Conservation (phyloP, 2,888 invertebrate species). For the Himalopsyche tibetana region DNA sequence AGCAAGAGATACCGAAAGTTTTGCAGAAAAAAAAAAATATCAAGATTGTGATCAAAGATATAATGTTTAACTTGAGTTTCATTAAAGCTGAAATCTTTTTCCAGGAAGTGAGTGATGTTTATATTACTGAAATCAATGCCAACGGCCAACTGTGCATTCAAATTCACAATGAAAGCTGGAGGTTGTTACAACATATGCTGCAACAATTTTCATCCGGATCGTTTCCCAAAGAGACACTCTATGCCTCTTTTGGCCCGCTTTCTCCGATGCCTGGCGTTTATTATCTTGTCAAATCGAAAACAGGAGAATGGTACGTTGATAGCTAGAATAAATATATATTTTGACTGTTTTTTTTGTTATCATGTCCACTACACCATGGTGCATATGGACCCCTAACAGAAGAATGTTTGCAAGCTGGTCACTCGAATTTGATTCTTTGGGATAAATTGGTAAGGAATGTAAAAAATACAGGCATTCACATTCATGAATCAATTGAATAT, state of each 20-base stretch:
- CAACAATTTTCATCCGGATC: slow-evolving; percentile 56
- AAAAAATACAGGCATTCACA: no score
- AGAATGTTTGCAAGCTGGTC: not conserved
- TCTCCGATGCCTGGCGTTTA: slow-evolving; percentile 69
- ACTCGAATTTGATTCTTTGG: no score
- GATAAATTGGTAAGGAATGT: no score
- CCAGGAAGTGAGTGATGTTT: slow-evolving; percentile 69
- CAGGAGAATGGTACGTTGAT: slow-evolving; percentile 73
- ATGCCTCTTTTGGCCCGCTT: slow-evolving; percentile 57
- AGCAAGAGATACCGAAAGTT: no score
- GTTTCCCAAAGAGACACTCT: slow-evolving; percentile 60
- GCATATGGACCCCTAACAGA: not conserved
- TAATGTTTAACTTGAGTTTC: not conserved
- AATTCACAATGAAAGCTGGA: slow-evolving; percentile 72
- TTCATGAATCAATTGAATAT: no score
- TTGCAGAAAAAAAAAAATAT: no score
- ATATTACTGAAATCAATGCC: slow-evolving; percentile 75
- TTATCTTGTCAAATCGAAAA: slow-evolving; percentile 75
- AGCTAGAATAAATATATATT: slow-evolving; percentile 12
- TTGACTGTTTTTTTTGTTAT: no score
- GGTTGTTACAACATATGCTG: slow-evolving; percentile 71
- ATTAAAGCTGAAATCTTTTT: slow-evolving; percentile 24
- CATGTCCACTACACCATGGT: no score
- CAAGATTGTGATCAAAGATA: no score
- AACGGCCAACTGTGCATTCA: slow-evolving; percentile 75